Conservation (phyloP, 2,797 vertebrate genomes). For the Emys orbicularis region DNA sequence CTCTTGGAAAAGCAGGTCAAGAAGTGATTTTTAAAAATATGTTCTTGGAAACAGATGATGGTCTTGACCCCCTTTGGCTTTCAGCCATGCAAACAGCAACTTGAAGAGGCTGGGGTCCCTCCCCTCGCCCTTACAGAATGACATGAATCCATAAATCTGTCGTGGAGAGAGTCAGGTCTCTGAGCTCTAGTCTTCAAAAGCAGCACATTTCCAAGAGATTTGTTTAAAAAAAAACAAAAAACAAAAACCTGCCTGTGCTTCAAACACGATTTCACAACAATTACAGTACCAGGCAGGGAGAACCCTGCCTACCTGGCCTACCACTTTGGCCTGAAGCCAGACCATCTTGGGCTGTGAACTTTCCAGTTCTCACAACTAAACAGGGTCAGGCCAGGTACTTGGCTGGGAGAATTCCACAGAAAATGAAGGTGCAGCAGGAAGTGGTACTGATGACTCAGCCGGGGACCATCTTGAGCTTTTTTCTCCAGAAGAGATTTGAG, state of each 20-base stretch:
- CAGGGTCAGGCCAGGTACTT: slow-evolving; percentile 63
- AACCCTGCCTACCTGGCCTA: slow-evolving; percentile 67
- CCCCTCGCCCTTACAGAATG: rapidly evolving
- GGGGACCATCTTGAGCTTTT: slow-evolving; percentile 24
- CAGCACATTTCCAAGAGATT: slow-evolving; percentile 44
- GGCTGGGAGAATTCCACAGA: slow-evolving; percentile 41
- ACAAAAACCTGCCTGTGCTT: slow-evolving; percentile 18
- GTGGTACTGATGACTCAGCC: slow-evolving; percentile 18
- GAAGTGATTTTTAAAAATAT: background rate
- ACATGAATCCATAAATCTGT: background rate
- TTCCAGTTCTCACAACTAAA: slow-evolving; percentile 60
- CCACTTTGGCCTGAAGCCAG: slow-evolving; percentile 37
- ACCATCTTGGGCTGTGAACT: slow-evolving; percentile 10
- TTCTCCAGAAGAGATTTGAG: too few species aligned
- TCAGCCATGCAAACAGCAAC: background rate
- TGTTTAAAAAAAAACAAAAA: background rate
- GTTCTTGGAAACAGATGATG: background rate
- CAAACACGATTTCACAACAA: slow-evolving; percentile 66
- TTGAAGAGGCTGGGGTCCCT: background rate
- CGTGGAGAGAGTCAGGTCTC: background rate
- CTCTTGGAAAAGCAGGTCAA: background rate
- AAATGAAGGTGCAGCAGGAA: slow-evolving; percentile 52
- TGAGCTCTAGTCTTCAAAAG: background rate
- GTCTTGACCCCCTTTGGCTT: background rate
- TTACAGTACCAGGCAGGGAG: slow-evolving; percentile 72